Percentiles rank a stretch among this genome's conserved stretches.
Evolutionary conservation across 1,140 invertebrate genomes (phyloP).

Genomic region (Drosophila fuyamai): DNA sequence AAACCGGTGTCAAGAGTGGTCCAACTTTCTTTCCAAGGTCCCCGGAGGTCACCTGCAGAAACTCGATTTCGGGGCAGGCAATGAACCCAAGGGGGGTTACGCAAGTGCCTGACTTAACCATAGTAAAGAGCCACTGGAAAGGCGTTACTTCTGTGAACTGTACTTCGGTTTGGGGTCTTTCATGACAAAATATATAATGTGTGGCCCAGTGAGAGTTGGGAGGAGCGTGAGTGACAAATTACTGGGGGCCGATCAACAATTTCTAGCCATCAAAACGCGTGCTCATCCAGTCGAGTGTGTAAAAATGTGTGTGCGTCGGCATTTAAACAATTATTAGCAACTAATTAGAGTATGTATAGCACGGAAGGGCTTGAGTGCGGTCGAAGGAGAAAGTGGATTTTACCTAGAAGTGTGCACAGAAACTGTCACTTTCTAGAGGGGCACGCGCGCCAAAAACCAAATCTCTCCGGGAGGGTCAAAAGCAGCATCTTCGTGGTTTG

Average conservation of each 20-base stretch:
- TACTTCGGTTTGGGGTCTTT: conserved; percentile 11
- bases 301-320: conserved; percentile 49
- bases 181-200: background rate
- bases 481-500: conserved; percentile 24
- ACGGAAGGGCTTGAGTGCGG: conserved; percentile 33
- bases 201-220: conserved; percentile 45
- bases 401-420: conserved; percentile 38
- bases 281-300: conserved; percentile 14
- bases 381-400: conserved; percentile 67
- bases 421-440: conserved; percentile 53
- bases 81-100: conserved; percentile 39
- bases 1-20: background rate
- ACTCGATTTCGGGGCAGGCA: conserved; percentile 19
- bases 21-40: conserved; percentile 36
- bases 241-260: conserved; percentile 17
- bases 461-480: conserved; percentile 48
- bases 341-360: conserved; percentile 61
- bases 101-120: conserved; percentile 32
- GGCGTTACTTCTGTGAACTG: conserved; percentile 12
- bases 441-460: conserved; percentile 32
- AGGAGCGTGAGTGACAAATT: conserved; percentile 72
- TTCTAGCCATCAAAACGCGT: conserved; percentile 39
- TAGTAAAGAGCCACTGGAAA: conserved; percentile 16
- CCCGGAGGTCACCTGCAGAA: conserved; percentile 33
- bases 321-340: conserved; percentile 72